Percentiles rank a stretch among this genome's conserved stretches.
phyloP scores from a whole-genome alignment of 37 sponge, comb jelly and placozoan species.

The Diacarnus erythraeanus region DNA sequence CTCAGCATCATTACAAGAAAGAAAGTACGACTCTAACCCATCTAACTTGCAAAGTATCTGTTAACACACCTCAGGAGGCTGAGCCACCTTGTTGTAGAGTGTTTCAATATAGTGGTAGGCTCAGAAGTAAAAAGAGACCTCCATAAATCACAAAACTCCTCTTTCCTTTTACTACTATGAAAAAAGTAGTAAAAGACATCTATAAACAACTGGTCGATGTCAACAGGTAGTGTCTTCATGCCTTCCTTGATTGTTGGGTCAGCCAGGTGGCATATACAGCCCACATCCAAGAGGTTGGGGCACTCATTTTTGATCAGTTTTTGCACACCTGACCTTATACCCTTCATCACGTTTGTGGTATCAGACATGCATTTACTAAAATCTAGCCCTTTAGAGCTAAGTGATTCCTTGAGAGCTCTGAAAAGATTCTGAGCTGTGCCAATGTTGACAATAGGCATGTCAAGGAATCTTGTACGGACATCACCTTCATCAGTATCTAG shows the following conservation, averaged over 20 bases:
- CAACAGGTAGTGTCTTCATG: slow-evolving; percentile 38
- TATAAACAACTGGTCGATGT: too few relatives aligned
- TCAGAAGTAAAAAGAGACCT: slow-evolving; percentile 44
- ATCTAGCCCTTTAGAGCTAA: slow-evolving; percentile 21
- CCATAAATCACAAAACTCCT: slow-evolving; percentile 50
- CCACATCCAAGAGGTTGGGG: neutral
- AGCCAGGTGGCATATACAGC: neutral
- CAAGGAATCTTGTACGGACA: slow-evolving; percentile 44
- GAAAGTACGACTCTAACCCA: slow-evolving; percentile 29
- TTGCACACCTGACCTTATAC: neutral
- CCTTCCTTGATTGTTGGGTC: slow-evolving; percentile 23
- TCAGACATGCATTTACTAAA: slow-evolving; percentile 23
- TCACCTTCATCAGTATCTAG: too few relatives aligned
- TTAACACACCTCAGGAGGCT: too few relatives aligned
- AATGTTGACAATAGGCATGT: slow-evolving; percentile 59
- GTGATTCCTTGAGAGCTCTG: slow-evolving; percentile 39
- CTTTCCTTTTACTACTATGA: slow-evolving; percentile 55
- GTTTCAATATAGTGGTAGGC: slow-evolving; percentile 23
- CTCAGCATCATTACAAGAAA: slow-evolving; percentile 45
- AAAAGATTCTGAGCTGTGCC: slow-evolving; percentile 41
- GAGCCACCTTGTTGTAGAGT: too few relatives aligned
- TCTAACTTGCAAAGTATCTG: too few relatives aligned
- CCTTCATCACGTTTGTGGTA: too few relatives aligned
- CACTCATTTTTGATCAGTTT: neutral
- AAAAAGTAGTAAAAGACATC: too few relatives aligned